These are phyloP conservation scores for Lathamus discolor DNA, from an alignment of 2,113 vertebrate genomes.

Conservation along the genomic window DNA sequence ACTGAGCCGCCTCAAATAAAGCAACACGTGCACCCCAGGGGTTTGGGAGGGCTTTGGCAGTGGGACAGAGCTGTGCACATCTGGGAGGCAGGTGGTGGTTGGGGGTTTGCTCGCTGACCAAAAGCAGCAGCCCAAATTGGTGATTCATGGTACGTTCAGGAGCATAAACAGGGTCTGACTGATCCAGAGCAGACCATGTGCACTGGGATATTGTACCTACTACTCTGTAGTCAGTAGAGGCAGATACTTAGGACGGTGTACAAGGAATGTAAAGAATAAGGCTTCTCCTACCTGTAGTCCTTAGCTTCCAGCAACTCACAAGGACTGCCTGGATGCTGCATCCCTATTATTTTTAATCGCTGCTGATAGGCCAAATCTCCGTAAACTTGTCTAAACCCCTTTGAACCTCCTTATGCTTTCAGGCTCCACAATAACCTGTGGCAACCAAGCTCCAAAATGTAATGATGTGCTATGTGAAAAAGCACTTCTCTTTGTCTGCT, in stretches of 20 bases:
- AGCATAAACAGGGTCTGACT: not conserved
- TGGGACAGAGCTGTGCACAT: not conserved
- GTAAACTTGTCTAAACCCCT: conserved; percentile 45
- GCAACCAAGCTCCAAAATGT: conserved; percentile 14
- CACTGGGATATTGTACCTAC: not conserved
- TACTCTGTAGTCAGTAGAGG: not conserved
- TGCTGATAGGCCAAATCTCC: conserved; percentile 15
- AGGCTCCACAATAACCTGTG: conserved; percentile 36
- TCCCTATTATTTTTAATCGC: not conserved
- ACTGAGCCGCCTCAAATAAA: not conserved
- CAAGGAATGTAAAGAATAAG: not conserved
- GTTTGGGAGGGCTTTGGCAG: not conserved
- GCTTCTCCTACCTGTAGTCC: not conserved
- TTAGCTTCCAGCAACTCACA: conserved; percentile 19
- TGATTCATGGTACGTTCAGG: not conserved
- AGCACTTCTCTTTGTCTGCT: not conserved
- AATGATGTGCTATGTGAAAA: conserved; percentile 4
- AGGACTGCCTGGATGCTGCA: not conserved
- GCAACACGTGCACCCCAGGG: not conserved
- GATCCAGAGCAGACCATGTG: not conserved
- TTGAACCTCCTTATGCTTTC: conserved; percentile 37
- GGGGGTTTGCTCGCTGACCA: not conserved
- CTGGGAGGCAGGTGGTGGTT: not conserved
- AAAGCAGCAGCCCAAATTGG: not conserved
- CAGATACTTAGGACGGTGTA: not conserved